Evolutionary conservation across 2,888 invertebrate species (phyloP), one percentile per base, ranked within the genome.

Genomic region (Ectemnius lituratus): DNA sequence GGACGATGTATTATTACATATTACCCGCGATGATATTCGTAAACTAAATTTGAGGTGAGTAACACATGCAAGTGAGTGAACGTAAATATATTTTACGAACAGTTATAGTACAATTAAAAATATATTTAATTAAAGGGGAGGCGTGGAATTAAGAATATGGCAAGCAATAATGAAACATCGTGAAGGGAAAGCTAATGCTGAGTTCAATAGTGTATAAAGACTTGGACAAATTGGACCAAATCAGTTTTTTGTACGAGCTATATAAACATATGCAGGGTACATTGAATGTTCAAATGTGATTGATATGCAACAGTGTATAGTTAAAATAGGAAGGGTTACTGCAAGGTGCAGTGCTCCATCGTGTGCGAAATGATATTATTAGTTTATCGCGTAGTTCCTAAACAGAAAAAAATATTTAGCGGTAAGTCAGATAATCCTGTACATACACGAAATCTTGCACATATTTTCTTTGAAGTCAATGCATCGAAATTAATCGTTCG

Each of bases 81-180:
- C 37, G 60, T 56, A 67, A 70, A 70, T 65, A 14, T 75, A 62
- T 47, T 49, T 67, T 28, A 45, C 61, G 46, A 62, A 67, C 45
- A 71, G 60, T 62, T 59, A 28, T 46, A 67, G 63, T 62, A 16
- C 16, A 52, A 59, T 46, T 56, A 57, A 23, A 47, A 60, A 66
- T 66, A 63, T 76, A 72, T 82, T 85, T 72, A 77, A 78, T 88
- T 89, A 67, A 91, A 96, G 96, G 88, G 95, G 96, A 66, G 97
- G 97, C 56, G 93, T 96, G 27, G 96, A 97, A 88, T 93, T 97
- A 61, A 94, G 95, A 68, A 92, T 98, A 76, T 98, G 98, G 98
- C 94, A 95, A 76, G 95, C 96, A 0, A 94, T 98, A 67, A 37
- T 62, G 27, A 79, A 37, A 64, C 61, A 79, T 64, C 75, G 81